These are phyloP conservation scores for Macaria liturata DNA, from an alignment of 2,888 invertebrate genomes.

Conservation along the genomic window DNA sequence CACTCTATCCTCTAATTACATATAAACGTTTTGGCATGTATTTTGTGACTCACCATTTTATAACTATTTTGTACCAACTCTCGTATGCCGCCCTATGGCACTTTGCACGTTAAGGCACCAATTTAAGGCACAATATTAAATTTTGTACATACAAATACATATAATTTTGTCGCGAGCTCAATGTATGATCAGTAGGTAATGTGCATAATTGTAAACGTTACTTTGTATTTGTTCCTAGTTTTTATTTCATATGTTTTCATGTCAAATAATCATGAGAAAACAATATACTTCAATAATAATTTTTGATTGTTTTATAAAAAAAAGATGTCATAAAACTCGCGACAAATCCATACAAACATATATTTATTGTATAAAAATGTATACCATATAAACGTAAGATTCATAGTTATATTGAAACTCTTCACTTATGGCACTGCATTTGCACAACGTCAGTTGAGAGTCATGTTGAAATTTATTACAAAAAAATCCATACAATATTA, in stretches of 20 bases:
- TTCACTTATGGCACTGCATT: constrained; percentile 73
- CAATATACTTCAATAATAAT: no score
- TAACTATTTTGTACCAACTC: constrained; percentile 69
- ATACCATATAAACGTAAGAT: constrained; percentile 41
- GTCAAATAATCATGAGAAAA: no score
- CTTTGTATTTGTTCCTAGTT: no score
- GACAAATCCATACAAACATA: constrained; percentile 31
- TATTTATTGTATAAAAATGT: constrained; percentile 38
- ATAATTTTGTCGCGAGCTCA: background rate
- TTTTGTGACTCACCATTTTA: constrained; percentile 77
- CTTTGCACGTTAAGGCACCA: constrained; percentile 64
- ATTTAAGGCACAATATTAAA: constrained; percentile 61
- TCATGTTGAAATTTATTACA: constrained; percentile 39
- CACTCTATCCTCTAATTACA: constrained; percentile 57
- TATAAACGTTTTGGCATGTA: constrained; percentile 76
- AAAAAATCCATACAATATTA: constrained; percentile 28
- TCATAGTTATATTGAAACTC: constrained; percentile 49
- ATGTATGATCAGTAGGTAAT: background rate
- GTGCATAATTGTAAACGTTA: no score
- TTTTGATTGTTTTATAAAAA: no score
- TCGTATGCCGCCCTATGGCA: constrained; percentile 65
- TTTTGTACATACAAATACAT: constrained; percentile 38
- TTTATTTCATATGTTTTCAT: no score
- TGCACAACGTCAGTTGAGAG: constrained; percentile 63
- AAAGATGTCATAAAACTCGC: background rate